phyloP scores from a whole-genome alignment of 2,113 vertebrate genomes.

The Strigops habroptila region DNA sequence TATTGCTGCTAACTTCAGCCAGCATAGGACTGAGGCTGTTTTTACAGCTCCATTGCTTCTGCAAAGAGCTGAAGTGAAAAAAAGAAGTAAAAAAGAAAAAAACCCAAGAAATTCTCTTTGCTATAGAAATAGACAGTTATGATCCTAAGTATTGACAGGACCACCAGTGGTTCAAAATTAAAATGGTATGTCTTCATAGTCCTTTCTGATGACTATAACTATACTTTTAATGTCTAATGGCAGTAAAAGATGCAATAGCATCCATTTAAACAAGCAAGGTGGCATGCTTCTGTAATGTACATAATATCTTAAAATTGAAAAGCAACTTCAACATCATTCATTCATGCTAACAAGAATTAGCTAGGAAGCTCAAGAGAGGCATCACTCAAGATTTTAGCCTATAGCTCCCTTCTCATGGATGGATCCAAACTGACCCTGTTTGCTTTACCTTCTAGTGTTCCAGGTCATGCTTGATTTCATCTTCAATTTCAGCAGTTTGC shows the following conservation, averaged over 20 bases:
- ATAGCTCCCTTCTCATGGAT: background rate
- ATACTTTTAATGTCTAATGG: background rate
- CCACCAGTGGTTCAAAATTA: background rate
- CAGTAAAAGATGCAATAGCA: background rate
- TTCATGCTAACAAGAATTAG: background rate
- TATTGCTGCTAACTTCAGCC: background rate
- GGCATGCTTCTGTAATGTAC: background rate
- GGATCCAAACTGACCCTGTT: background rate
- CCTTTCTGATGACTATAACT: background rate
- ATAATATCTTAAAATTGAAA: background rate
- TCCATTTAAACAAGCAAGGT: background rate
- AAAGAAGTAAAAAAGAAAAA: background rate
- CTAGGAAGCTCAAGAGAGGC: background rate
- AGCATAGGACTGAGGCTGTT: background rate
- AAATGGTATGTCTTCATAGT: background rate
- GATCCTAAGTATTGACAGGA: background rate
- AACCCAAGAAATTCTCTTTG: background rate
- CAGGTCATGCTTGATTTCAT: background rate
- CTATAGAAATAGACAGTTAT: background rate
- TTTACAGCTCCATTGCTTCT: background rate
- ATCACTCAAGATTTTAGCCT: background rate
- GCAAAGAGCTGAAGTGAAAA: background rate
- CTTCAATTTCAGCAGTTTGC: background rate
- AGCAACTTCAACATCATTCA: background rate
- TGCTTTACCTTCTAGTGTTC: background rate